phyloP scores from a whole-genome alignment of 2,113 vertebrate species.

The Phoxinus phoxinus region DNA sequence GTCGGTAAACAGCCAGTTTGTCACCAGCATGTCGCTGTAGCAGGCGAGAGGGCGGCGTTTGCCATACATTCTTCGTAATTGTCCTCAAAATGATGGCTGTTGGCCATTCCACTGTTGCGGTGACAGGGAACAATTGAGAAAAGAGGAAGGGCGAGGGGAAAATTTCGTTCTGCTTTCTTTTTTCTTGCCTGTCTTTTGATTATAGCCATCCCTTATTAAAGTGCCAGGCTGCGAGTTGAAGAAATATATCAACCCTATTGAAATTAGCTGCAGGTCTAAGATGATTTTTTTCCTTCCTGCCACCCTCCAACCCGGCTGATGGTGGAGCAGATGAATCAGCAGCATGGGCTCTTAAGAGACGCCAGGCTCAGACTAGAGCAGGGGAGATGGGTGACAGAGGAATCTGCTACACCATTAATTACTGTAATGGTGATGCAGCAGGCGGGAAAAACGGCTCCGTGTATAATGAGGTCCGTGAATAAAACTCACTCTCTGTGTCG shows the following conservation, averaged over 20 bases:
- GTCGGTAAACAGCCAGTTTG: slow-evolving; percentile 71
- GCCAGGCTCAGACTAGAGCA: slow-evolving; percentile 54
- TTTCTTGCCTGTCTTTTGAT: slow-evolving; percentile 54
- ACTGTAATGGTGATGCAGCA: slow-evolving; percentile 72
- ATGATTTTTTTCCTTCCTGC: not conserved
- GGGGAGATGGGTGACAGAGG: slow-evolving; percentile 60
- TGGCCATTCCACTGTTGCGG: slow-evolving; percentile 32
- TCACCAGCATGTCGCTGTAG: slow-evolving; percentile 56
- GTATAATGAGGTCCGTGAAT: slow-evolving; percentile 70
- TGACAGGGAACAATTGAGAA: slow-evolving; percentile 52
- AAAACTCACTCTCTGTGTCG: slow-evolving; percentile 62
- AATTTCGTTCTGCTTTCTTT: slow-evolving; percentile 51
- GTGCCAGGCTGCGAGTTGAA: slow-evolving; percentile 61
- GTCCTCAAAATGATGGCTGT: slow-evolving; percentile 62
- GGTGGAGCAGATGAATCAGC: slow-evolving; percentile 61
- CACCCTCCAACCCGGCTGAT: slow-evolving; percentile 4
- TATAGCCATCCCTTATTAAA: slow-evolving; percentile 63
- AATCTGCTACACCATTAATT: slow-evolving; percentile 74
- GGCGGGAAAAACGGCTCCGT: slow-evolving; percentile 68
- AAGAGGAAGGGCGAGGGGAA: slow-evolving; percentile 46
- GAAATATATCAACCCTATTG: slow-evolving; percentile 71
- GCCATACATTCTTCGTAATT: slow-evolving; percentile 64
- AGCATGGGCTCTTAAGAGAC: slow-evolving; percentile 56
- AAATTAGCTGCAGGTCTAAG: slow-evolving; percentile 72
- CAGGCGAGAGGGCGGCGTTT: slow-evolving; percentile 54